These are phyloP conservation scores for Nymphalis urticae DNA, from an alignment of 2,888 invertebrate genomes.

Conservation along the genomic window DNA sequence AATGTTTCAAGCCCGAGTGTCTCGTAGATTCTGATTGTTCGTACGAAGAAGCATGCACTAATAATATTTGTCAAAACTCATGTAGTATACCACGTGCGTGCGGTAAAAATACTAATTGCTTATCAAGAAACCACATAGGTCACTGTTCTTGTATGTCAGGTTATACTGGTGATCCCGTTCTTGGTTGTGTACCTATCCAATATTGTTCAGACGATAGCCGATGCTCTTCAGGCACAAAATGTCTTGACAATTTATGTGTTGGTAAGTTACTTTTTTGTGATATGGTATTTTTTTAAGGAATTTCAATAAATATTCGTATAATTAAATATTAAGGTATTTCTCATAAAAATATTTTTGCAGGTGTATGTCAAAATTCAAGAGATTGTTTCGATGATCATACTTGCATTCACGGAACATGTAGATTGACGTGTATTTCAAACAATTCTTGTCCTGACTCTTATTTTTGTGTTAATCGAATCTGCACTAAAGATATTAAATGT, in stretches of 20 bases:
- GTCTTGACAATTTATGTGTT: conserved; percentile 90
- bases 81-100: conserved; percentile 91
- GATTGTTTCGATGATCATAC: conserved; percentile 93
- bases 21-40: conserved; percentile 89
- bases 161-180: conserved; percentile 91
- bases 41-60: conserved; percentile 86
- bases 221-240: conserved; percentile 92
- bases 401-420: conserved; percentile 92
- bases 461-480: conserved; percentile 91
- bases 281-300: not conserved
- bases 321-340: not conserved
- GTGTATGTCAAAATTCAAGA: conserved; percentile 88
- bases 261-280: conserved; percentile 72
- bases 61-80: conserved; percentile 90
- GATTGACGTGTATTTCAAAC: conserved; percentile 90
- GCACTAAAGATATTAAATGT: conserved; percentile 91
- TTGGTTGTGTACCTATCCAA: conserved; percentile 91
- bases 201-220: conserved; percentile 90
- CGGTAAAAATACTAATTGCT: conserved; percentile 89
- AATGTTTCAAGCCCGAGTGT: conserved; percentile 89
- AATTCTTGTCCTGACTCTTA: conserved; percentile 92
- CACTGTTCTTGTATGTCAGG: conserved; percentile 92
- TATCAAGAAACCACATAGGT: conserved; percentile 88
- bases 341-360: conserved; percentile 60
- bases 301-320: not conserved